A percentile compares a stretch with the other conserved stretches of the same genome.
These are phyloP conservation scores for Drosophila sordidula DNA, from an alignment of 2,888 invertebrate genomes.

Conservation along the genomic window DNA sequence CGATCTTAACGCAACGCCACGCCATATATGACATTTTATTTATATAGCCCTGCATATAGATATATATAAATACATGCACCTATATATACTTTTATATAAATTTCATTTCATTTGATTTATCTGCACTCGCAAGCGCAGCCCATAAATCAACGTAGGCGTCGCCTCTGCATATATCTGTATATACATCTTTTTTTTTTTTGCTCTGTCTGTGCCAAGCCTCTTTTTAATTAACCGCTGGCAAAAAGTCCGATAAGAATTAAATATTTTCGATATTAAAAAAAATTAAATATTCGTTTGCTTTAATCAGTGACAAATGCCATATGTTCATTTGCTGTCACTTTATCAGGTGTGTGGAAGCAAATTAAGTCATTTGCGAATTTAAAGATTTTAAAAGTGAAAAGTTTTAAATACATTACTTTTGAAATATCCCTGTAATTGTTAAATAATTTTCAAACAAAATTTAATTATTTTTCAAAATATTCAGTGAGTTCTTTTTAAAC, in stretches of 20 bases:
- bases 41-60: conserved; percentile 14
- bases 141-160: conserved; percentile 73
- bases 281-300: conserved; percentile 20
- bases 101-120: conserved; percentile 71
- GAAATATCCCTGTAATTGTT: no score
- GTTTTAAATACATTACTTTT: no score
- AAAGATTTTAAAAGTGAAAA: not conserved
- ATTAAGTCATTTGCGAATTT: conserved; percentile 34
- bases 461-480: no score
- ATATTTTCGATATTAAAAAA: conserved; percentile 24
- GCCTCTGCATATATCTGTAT: not conserved
- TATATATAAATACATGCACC: conserved; percentile 5
- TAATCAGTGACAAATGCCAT: conserved; percentile 42
- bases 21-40: conserved; percentile 40
- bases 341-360: conserved; percentile 30
- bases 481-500: no score
- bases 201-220: conserved; percentile 48
- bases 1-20: conserved; percentile 22
- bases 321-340: not conserved
- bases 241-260: conserved; percentile 33
- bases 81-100: conserved; percentile 18
- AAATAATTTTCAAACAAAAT: no score
- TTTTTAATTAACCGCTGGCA: conserved; percentile 51
- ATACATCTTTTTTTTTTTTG: not conserved
- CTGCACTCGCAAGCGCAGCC: conserved; percentile 55